phyloP scores from a whole-genome alignment of 2,888 invertebrate genomes.

The Ferrisia virgata region DNA sequence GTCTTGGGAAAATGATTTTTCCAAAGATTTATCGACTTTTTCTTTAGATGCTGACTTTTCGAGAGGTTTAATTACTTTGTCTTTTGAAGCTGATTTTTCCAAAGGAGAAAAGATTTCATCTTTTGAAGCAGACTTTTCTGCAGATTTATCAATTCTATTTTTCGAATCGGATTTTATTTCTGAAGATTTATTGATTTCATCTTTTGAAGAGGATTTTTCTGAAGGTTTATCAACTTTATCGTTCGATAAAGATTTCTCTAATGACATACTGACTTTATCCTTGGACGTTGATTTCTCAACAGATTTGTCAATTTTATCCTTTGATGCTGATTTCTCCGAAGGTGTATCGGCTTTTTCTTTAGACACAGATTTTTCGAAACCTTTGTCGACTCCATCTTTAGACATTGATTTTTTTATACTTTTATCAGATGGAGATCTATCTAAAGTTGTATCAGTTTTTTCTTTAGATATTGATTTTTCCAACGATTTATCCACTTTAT shows the following conservation, averaged over 20 bases:
- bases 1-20: too few relatives aligned
- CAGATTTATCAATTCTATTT: neutral
- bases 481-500: neutral
- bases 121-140: neutral
- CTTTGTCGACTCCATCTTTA: neutral
- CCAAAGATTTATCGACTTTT: too few relatives aligned
- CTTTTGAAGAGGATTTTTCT: neutral
- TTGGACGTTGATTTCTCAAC: neutral
- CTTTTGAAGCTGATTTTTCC: too few relatives aligned
- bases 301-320: neutral
- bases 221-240: neutral
- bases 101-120: too few relatives aligned
- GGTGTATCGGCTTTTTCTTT: neutral
- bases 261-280: neutral
- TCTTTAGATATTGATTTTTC: neutral
- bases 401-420: neutral
- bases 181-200: neutral
- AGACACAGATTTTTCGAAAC: neutral
- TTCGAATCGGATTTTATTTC: neutral
- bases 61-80: constrained; percentile 23
- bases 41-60: neutral
- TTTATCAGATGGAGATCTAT: neutral
- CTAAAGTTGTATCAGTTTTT: neutral
- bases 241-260: neutral
- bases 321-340: neutral